phyloP scores from a whole-genome alignment of 2,113 vertebrate genomes.

The Poeciliopsis turrubarensis region DNA sequence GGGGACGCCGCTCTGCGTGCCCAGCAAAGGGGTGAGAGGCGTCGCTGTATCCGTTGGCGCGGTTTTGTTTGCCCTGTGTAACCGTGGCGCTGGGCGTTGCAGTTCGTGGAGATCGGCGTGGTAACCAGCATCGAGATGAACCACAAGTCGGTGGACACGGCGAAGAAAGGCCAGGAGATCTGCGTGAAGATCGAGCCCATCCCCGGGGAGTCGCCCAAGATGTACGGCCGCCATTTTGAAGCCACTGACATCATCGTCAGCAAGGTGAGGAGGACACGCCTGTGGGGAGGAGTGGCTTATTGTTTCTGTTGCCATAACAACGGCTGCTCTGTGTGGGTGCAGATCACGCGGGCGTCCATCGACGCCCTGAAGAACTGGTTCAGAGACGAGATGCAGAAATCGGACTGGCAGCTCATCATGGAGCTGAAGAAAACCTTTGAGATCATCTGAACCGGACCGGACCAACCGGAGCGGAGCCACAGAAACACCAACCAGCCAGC shows the following conservation, averaged over 20 bases:
- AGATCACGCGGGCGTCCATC: conserved; percentile 97
- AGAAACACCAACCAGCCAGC: background rate
- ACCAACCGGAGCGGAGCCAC: background rate
- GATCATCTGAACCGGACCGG: conserved; percentile 87
- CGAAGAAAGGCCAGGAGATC: conserved; percentile 97
- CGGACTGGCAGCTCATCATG: conserved; percentile 98
- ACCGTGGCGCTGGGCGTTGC: background rate
- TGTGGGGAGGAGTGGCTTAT: background rate
- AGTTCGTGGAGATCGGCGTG: conserved; percentile 98
- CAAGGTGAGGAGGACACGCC: conserved; percentile 81
- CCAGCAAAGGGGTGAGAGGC: conserved; percentile 91
- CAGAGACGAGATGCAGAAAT: conserved; percentile 97
- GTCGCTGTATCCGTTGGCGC: no score
- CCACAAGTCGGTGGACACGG: conserved; percentile 91
- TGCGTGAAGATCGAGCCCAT: conserved; percentile 98
- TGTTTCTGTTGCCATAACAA: background rate
- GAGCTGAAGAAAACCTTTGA: conserved; percentile 99
- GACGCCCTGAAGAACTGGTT: conserved; percentile 99
- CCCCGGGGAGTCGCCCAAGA: conserved; percentile 97
- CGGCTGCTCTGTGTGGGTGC: background rate
- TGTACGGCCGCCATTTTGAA: conserved; percentile 98
- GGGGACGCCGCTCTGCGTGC: conserved; percentile 94
- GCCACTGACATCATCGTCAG: conserved; percentile 94
- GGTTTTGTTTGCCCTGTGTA: no score
- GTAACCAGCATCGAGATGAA: conserved; percentile 98